Evolutionary conservation across 92 coral and sea anemone genomes (phyloP).

Genomic region (Galaxea fascicularis): DNA sequence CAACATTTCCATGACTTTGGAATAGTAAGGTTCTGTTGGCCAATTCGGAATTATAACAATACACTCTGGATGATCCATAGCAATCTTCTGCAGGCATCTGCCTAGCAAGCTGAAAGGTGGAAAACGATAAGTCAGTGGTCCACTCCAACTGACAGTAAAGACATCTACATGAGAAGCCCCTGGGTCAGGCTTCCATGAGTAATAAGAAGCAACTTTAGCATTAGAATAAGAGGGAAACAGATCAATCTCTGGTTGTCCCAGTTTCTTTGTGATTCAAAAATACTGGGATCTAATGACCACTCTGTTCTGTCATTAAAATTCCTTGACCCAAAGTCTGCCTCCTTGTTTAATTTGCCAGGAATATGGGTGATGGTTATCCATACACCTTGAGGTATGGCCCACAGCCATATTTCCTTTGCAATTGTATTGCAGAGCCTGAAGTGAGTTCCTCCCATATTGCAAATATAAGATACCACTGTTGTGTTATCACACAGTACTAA

Average conservation of each 20-base stretch:
- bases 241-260: not conserved
- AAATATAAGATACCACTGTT: conserved; percentile 52
- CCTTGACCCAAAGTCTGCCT: conserved; percentile 32
- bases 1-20: too few species aligned
- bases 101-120: too few species aligned
- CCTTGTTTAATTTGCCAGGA: conserved; percentile 55
- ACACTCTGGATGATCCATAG: conserved; percentile 60
- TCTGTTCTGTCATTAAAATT: too few species aligned
- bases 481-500: conserved; percentile 57
- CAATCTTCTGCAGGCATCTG: conserved; percentile 66
- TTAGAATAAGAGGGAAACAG: too few species aligned
- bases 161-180: conserved; percentile 17
- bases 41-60: conserved; percentile 68
- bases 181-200: too few species aligned
- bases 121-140: conserved; percentile 26
- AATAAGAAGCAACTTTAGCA: too few species aligned
- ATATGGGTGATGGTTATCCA: conserved; percentile 67
- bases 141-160: conserved; percentile 5
- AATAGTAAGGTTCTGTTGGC: conserved; percentile 69
- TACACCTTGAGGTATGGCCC: conserved; percentile 38
- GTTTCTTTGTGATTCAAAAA: not conserved
- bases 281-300: conserved; percentile 7
- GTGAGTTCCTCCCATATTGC: conserved; percentile 16
- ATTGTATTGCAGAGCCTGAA: conserved; percentile 35
- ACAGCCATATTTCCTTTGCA: conserved; percentile 46